These are phyloP conservation scores for Aphrophora alni DNA, from an alignment of 2,888 invertebrate species.

Conservation along the genomic window DNA sequence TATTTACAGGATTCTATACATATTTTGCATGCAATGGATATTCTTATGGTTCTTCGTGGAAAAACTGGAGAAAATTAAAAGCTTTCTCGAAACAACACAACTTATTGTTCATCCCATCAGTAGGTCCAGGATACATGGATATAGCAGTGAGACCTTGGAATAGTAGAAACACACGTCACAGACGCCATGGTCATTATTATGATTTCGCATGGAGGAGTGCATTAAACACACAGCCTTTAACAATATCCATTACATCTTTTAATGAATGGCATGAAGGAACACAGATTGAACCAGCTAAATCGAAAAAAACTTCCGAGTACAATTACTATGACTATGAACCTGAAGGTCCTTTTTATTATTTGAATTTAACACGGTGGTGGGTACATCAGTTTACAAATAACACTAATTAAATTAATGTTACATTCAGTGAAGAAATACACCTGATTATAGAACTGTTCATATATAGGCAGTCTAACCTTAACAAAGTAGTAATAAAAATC, in stretches of 20 bases:
- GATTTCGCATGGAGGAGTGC: constrained; percentile 68
- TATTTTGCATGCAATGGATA: constrained; percentile 71
- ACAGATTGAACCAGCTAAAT: constrained; percentile 71
- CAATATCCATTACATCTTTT: constrained; percentile 72
- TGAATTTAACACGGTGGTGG: constrained; percentile 69
- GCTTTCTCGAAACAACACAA: constrained; percentile 65
- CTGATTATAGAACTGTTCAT: not conserved
- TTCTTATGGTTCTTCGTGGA: constrained; percentile 68
- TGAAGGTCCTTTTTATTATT: constrained; percentile 66
- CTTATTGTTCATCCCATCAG: constrained; percentile 70
- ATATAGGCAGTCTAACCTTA: not conserved
- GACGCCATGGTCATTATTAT: constrained; percentile 68
- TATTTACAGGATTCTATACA: constrained; percentile 64
- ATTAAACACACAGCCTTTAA: constrained; percentile 62
- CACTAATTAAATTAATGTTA: not conserved
- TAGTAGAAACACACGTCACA: constrained; percentile 60
- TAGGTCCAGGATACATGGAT: constrained; percentile 75
- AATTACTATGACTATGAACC: constrained; percentile 67
- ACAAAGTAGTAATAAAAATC: no score
- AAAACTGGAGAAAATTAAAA: constrained; percentile 59
- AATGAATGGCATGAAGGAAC: constrained; percentile 80
- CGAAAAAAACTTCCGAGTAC: constrained; percentile 57
- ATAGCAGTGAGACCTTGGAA: constrained; percentile 68
- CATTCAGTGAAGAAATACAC: not conserved
- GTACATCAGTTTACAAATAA: constrained; percentile 54